A percentile compares a stretch with the other conserved stretches of the same genome.
Conservation (phyloP, 2,113 vertebrate genomes). For the Alligator mississippiensis region DNA sequence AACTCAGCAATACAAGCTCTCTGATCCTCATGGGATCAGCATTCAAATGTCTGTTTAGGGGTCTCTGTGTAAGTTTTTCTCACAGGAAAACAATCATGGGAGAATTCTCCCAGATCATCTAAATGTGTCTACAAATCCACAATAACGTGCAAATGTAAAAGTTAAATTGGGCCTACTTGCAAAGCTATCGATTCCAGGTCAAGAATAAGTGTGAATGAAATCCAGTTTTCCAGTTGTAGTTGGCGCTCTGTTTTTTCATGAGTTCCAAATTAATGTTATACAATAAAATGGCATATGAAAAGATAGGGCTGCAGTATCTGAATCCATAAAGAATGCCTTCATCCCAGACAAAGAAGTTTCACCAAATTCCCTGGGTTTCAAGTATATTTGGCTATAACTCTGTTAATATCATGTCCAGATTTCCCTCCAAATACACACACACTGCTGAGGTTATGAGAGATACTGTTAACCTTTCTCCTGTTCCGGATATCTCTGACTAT, state of each 20-base stretch:
- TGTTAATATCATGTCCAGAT: background rate
- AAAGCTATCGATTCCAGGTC: background rate
- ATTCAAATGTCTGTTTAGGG: too few relatives aligned
- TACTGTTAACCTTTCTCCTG: background rate
- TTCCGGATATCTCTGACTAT: too few relatives aligned
- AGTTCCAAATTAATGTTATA: background rate
- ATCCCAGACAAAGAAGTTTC: background rate
- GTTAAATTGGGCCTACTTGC: background rate
- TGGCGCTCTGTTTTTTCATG: background rate
- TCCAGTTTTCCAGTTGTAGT: background rate
- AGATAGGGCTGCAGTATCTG: background rate
- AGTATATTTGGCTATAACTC: background rate
- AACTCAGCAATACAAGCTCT: too few relatives aligned
- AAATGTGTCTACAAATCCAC: too few relatives aligned
- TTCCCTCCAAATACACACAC: background rate
- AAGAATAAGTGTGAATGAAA: background rate
- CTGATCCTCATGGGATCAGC: too few relatives aligned
- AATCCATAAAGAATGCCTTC: background rate
- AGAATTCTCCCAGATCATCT: too few relatives aligned
- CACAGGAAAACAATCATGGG: too few relatives aligned
- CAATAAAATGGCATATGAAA: background rate
- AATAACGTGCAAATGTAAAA: too few relatives aligned
- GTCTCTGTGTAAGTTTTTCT: too few relatives aligned
- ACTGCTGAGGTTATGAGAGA: background rate
- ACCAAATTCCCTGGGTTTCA: background rate